Evolutionary conservation across 2,888 invertebrate species (phyloP).

Genomic region (Ecliptopera silaceata): DNA sequence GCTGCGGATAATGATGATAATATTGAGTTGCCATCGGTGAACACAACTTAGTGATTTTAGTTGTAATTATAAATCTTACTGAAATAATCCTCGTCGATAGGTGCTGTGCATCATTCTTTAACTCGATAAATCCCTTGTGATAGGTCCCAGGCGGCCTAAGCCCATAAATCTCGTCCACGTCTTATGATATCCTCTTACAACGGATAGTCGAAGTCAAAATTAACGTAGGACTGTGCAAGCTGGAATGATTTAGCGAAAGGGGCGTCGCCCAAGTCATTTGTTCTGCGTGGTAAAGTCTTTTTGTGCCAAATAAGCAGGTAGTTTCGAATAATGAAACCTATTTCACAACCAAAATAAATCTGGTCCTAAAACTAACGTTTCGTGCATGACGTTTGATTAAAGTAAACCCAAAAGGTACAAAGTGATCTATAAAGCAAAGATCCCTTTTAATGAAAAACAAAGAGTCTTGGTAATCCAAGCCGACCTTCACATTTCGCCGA

Average conservation of each 20-base stretch:
- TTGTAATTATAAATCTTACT: not conserved
- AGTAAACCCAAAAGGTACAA: not conserved
- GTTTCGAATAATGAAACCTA: too few species aligned
- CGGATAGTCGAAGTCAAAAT: conserved; percentile 49
- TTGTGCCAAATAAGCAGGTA: conserved; percentile 19
- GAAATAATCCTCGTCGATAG: not conserved
- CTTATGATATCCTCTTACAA: conserved; percentile 47
- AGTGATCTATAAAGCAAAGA: not conserved
- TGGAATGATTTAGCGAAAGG: conserved; percentile 35
- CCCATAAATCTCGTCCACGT: conserved; percentile 59
- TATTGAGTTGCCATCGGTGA: not conserved
- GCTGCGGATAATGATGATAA: too few species aligned
- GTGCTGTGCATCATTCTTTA: not conserved
- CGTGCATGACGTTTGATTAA: too few species aligned
- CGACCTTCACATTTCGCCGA: conserved; percentile 19
- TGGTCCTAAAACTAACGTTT: not conserved
- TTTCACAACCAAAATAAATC: not conserved
- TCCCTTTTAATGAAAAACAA: not conserved
- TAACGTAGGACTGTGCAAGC: conserved; percentile 42
- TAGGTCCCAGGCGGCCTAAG: conserved; percentile 49
- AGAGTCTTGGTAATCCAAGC: conserved; percentile 1
- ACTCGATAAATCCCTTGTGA: conserved; percentile 52
- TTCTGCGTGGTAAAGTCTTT: conserved; percentile 20
- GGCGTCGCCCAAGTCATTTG: conserved; percentile 28
- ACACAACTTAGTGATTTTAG: not conserved